A percentile compares a stretch with the other conserved stretches of the same genome.
phyloP scores from a whole-genome alignment of 1,140 invertebrate genomes.

The Leptinotarsa texana region DNA sequence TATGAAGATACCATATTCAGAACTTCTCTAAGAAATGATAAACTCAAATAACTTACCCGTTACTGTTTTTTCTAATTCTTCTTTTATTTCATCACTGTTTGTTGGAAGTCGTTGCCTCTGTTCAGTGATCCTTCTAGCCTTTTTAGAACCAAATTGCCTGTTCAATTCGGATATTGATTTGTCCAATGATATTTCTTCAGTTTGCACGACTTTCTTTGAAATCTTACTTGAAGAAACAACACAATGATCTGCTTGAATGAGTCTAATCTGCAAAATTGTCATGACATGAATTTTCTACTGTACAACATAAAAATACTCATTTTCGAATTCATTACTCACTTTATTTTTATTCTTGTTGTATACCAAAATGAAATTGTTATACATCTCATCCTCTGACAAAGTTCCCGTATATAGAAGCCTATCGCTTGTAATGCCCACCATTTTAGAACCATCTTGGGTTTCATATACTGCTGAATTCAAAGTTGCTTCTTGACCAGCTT shows the following conservation, averaged over 20 bases:
- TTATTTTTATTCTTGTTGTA: conserved; percentile 41
- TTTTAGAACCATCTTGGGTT: conserved; percentile 29
- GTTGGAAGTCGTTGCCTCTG: conserved; percentile 58
- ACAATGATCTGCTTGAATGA: conserved; percentile 38
- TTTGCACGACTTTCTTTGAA: conserved; percentile 19
- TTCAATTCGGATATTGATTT: conserved; percentile 49
- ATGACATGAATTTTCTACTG: background rate
- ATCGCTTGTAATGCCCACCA: conserved; percentile 37
- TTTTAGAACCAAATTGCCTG: conserved; percentile 62
- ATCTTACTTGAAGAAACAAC: conserved; percentile 30
- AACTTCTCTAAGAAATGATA: background rate
- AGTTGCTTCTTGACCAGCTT: conserved; percentile 32
- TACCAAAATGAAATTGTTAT: conserved; percentile 44
- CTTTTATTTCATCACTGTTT: conserved; percentile 56
- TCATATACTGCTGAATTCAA: conserved; percentile 38
- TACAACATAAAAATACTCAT: background rate
- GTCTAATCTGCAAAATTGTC: conserved; percentile 35
- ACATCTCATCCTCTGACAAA: conserved; percentile 36
- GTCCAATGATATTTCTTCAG: background rate
- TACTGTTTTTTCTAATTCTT: conserved; percentile 57
- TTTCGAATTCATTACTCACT: conserved; percentile 7
- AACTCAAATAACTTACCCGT: conserved; percentile 52
- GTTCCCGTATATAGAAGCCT: conserved; percentile 42
- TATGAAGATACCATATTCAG: background rate
- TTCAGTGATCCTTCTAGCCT: conserved; percentile 57